phyloP scores from a whole-genome alignment of 2,888 invertebrate species.

The Protodeltote pygarga region DNA sequence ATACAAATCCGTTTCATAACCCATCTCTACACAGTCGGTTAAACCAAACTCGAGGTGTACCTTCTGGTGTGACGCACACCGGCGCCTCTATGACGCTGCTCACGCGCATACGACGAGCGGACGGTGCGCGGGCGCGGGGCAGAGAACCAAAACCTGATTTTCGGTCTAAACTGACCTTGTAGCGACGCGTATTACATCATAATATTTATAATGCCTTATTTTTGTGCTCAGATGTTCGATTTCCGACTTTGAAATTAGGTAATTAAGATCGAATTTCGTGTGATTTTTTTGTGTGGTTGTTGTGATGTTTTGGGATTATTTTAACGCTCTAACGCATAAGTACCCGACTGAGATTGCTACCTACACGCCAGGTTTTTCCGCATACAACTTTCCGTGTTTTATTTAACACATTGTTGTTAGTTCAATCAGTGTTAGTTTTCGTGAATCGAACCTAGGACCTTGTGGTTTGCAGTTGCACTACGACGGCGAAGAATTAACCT shows the following conservation, averaged over 20 bases:
- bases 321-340: constrained; percentile 66
- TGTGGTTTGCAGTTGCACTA: too few relatives aligned
- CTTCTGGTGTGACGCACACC: constrained; percentile 40
- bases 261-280: constrained; percentile 37
- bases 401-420: constrained; percentile 56
- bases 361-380: constrained; percentile 81
- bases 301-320: constrained; percentile 46
- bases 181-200: constrained; percentile 82
- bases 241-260: constrained; percentile 5
- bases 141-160: constrained; percentile 80
- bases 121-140: constrained; percentile 45
- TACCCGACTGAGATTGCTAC: constrained; percentile 68
- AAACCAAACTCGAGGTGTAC: constrained; percentile 16
- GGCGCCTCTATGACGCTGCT: constrained; percentile 72
- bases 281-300: constrained; percentile 10
- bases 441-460: not conserved
- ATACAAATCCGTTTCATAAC: too few relatives aligned
- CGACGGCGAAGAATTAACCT: too few relatives aligned
- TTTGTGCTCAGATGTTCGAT: constrained; percentile 39
- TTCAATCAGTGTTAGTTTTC: constrained; percentile 3
- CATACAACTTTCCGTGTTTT: constrained; percentile 77
- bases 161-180: constrained; percentile 86
- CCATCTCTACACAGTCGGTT: not conserved
- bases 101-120: constrained; percentile 49
- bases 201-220: constrained; percentile 76